Percentiles rank a stretch among this genome's conserved stretches.
These are phyloP conservation scores for Poliocrania exsul DNA, from an alignment of 2,797 vertebrate genomes.

Conservation along the genomic window DNA sequence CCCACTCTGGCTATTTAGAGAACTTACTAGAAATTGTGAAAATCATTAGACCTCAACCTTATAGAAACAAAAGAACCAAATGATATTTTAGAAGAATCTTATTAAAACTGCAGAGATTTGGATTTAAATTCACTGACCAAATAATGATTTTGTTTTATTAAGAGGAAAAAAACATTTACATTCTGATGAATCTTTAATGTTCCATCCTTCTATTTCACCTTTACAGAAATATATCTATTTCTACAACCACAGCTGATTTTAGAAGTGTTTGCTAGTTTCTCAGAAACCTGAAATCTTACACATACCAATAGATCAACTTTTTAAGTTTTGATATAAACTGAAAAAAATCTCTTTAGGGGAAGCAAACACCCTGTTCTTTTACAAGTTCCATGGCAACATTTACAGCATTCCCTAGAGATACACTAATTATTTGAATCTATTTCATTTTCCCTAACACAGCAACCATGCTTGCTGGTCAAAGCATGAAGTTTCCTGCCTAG, in stretches of 20 bases:
- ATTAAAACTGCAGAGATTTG: neutral
- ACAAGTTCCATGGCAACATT: neutral
- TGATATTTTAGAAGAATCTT: neutral
- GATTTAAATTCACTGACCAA: neutral
- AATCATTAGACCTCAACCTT: neutral
- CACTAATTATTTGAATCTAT: neutral
- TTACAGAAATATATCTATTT: neutral
- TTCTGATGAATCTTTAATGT: neutral
- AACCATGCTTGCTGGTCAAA: neutral
- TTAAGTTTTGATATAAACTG: neutral
- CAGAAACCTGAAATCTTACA: neutral
- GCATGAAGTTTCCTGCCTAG: neutral
- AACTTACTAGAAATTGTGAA: neutral
- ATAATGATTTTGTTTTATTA: neutral
- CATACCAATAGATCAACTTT: neutral
- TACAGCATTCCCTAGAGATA: neutral
- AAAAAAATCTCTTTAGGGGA: neutral
- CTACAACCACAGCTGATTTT: neutral
- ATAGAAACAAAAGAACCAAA: neutral
- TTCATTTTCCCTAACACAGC: neutral
- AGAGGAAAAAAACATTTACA: neutral
- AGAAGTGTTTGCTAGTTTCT: neutral
- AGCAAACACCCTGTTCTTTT: neutral
- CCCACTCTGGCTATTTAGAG: neutral
- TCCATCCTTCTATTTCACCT: neutral